Evolutionary conservation across 2,888 invertebrate species (phyloP), one percentile per base, ranked within the genome.

Genomic region (Tachina fera): DNA sequence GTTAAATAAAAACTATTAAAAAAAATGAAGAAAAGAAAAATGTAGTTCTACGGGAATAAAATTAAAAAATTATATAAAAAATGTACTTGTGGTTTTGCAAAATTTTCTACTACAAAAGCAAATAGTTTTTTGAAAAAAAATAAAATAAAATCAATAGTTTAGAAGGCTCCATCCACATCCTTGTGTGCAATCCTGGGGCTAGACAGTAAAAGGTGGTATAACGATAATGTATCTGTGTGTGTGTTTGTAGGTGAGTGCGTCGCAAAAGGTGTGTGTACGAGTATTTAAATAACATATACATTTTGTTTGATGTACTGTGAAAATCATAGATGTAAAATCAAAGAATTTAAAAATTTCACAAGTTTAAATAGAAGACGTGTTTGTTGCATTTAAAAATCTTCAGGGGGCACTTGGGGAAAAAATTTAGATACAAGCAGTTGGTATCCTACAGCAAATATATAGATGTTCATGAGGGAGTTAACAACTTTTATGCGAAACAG

Each of bases 191-290:
- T 77, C 83, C 77, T 72, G 67, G n/a, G 72, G 77, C 77, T 65
- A 78, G 77, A 77, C 83, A 67, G 45, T 16, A 47, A 3, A 72
- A 72, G 31, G 43, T 58, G 16, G 49, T n/a, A 72, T 14, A 72
- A 16, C 41, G 16, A 65, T 61, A 19, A 65, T 76, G 60, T 71
- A n/a, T 10, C 74, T 53, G 80, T 53, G 16, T 49, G 31, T 61
- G 43, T 51, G 31, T 31, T 5, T 31, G 31, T 71, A 31, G 10
- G 61, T 71, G 80, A 63, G 16, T 49, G 31, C 53, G 43, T 51
- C n/a, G 39, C 74, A 77, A 85, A 85, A 85, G 84, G 77, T 85
- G 84, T 81, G 84, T 84, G 45, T 61, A n/a, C n/a, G n/a, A n/a
- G n/a, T n/a, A 31, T 47, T 65, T 14, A 14, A 31, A 51, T 51